A percentile compares a stretch with the other conserved stretches of the same genome.
Conservation (phyloP, 2,888 invertebrate species). For the Phortica magna region DNA sequence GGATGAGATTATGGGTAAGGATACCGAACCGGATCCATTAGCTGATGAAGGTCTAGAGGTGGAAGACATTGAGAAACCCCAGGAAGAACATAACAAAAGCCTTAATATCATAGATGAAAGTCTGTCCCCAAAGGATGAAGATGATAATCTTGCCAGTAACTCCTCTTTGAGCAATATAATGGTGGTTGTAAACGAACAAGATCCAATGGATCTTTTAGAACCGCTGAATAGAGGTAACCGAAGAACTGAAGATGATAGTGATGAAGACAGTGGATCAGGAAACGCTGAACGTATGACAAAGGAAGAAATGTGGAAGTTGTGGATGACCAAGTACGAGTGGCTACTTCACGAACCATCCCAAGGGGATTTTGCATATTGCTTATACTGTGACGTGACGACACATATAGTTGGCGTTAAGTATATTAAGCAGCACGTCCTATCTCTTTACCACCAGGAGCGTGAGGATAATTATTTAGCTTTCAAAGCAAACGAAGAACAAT, state of each 20-base stretch:
- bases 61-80: neutral
- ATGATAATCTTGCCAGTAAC: neutral
- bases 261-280: slow-evolving; percentile 42
- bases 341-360: slow-evolving; percentile 64
- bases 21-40: neutral
- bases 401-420: slow-evolving; percentile 50
- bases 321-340: slow-evolving; percentile 69
- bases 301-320: slow-evolving; percentile 51
- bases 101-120: slow-evolving; percentile 6
- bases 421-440: slow-evolving; percentile 60
- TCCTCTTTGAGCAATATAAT: neutral
- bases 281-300: slow-evolving; percentile 35
- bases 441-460: slow-evolving; percentile 68
- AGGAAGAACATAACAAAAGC: neutral
- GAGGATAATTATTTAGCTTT: slow-evolving; percentile 66
- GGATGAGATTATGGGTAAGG: neutral
- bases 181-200: slow-evolving; percentile 36
- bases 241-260: slow-evolving; percentile 46
- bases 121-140: slow-evolving; percentile 3
- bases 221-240: slow-evolving; percentile 46
- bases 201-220: slow-evolving; percentile 70
- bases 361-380: slow-evolving; percentile 62
- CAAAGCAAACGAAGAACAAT: slow-evolving; percentile 53
- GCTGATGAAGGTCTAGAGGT: neutral
- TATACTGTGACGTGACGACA: slow-evolving; percentile 67